Conservation (phyloP, 2,113 vertebrate species). For the Sphyrna mokarran region DNA sequence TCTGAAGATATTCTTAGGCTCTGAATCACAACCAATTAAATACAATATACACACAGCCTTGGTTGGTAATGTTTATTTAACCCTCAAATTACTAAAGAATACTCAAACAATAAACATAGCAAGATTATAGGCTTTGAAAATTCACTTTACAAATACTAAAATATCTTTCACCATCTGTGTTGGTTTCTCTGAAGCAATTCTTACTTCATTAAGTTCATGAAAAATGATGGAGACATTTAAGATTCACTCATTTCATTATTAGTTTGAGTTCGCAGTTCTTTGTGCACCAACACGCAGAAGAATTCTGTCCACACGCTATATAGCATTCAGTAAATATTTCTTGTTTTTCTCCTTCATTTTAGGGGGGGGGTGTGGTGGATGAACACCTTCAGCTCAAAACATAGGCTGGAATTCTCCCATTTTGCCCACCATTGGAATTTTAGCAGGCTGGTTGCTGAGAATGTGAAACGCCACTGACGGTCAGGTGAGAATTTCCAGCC, state of each 20-base stretch:
- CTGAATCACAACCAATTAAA: constrained; percentile 17
- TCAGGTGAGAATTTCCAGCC: no score
- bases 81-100: constrained; percentile 26
- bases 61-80: constrained; percentile 20
- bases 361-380: no score
- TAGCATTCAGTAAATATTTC: no score
- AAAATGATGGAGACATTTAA: background rate
- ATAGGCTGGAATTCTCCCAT: no score
- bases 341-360: no score
- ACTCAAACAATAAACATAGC: constrained; percentile 27
- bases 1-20: background rate
- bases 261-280: no score
- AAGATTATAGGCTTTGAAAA: constrained; percentile 14
- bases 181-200: background rate
- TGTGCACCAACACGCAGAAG: no score
- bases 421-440: no score
- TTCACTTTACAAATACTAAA: constrained; percentile 9
- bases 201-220: background rate
- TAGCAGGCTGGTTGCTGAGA: no score
- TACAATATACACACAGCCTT: background rate
- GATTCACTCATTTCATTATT: background rate
- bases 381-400: no score
- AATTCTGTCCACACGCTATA: no score
- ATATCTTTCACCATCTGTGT: background rate
- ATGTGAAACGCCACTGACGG: no score